Conservation (phyloP, 2,113 vertebrate species). For the Gnathonemus longibarbis region DNA sequence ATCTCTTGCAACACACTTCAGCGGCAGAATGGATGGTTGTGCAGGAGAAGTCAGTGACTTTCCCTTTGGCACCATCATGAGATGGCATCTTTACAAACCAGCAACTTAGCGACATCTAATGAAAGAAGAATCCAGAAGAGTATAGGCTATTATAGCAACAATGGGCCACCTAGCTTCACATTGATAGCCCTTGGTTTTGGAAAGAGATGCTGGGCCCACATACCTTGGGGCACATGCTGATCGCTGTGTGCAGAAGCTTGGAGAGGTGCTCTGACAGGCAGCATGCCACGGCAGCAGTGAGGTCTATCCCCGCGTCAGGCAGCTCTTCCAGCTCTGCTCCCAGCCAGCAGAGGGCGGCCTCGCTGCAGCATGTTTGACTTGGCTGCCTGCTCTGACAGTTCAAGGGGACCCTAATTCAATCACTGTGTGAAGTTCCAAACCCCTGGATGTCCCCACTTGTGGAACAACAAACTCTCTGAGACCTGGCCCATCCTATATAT, state of each 20-base stretch:
- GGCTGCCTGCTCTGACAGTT: conserved; percentile 32
- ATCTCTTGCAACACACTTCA: too few relatives aligned
- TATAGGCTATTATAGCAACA: background rate
- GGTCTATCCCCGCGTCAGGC: background rate
- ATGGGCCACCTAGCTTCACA: background rate
- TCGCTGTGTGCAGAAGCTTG: background rate
- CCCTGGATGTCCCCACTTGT: conserved; percentile 41
- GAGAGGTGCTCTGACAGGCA: background rate
- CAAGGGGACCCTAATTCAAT: conserved; percentile 56
- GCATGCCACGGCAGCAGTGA: background rate
- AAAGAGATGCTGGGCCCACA: background rate
- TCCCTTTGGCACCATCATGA: too few relatives aligned
- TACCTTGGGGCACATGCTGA: background rate
- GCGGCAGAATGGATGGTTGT: too few relatives aligned
- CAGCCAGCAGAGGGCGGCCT: conserved; percentile 30
- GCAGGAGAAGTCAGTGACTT: too few relatives aligned
- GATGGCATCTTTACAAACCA: background rate
- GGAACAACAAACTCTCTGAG: conserved; percentile 34
- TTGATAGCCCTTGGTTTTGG: background rate
- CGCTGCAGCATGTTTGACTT: conserved; percentile 31
- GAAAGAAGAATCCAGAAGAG: background rate
- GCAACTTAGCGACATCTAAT: background rate
- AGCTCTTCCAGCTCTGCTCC: background rate
- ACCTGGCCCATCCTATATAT: background rate
- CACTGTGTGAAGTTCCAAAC: conserved; percentile 60